phyloP scores from a whole-genome alignment of 2,888 invertebrate species.

The Philopedon plagiatum region DNA sequence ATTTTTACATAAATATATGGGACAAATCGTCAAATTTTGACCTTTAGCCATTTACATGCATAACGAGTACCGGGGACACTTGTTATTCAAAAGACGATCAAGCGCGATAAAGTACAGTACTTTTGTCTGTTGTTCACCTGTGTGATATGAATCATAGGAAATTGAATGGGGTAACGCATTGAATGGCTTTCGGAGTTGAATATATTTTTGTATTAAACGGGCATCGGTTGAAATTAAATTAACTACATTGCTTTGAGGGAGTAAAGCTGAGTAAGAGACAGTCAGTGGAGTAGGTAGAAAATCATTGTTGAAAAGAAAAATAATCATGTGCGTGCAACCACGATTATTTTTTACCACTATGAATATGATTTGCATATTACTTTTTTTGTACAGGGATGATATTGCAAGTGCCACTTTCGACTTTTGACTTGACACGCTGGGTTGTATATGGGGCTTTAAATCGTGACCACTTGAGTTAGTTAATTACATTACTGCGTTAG shows the following conservation, averaged over 20 bases:
- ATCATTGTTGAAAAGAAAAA: neutral
- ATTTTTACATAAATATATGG: constrained; percentile 29
- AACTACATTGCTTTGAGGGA: neutral
- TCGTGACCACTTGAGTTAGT: too few relatives aligned
- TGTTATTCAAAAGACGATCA: constrained; percentile 27
- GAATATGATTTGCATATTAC: too few relatives aligned
- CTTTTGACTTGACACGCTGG: too few relatives aligned
- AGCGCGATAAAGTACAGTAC: constrained; percentile 33
- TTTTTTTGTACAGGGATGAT: too few relatives aligned
- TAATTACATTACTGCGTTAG: too few relatives aligned
- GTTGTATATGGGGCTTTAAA: too few relatives aligned
- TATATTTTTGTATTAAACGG: neutral
- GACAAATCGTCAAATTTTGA: constrained; percentile 42
- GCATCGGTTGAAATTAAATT: neutral
- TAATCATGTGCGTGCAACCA: too few relatives aligned
- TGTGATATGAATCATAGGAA: constrained; percentile 44
- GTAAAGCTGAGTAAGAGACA: neutral
- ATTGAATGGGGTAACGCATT: constrained; percentile 32
- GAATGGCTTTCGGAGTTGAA: constrained; percentile 10
- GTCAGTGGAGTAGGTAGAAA: neutral
- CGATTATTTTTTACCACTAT: too few relatives aligned
- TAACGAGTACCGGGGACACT: constrained; percentile 28
- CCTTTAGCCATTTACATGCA: constrained; percentile 37
- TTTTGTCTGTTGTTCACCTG: constrained; percentile 28
- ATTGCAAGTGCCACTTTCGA: too few relatives aligned